Evolutionary conservation across 2,797 vertebrate genomes (phyloP).

Genomic region (Sebastes nivosus): DNA sequence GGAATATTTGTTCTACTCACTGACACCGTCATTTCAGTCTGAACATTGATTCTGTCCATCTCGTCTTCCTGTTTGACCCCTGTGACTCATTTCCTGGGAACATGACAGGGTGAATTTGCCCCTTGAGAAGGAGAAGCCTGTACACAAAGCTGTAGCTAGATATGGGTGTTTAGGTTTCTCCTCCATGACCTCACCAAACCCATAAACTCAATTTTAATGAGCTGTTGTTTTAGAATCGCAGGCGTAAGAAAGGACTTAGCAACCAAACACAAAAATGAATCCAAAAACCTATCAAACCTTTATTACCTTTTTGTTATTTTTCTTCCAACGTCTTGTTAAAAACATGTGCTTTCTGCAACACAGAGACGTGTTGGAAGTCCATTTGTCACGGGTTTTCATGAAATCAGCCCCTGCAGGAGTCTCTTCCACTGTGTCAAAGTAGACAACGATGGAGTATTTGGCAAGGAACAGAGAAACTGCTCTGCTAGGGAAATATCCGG

Average conservation of each 20-base stretch:
- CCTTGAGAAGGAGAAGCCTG: not conserved
- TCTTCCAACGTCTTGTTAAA: slow-evolving; percentile 3
- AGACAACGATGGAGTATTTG: slow-evolving; percentile 27
- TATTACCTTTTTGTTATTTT: not conserved
- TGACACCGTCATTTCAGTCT: slow-evolving; percentile 37
- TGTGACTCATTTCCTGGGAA: slow-evolving; percentile 65
- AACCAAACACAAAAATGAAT: not conserved
- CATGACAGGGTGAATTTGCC: slow-evolving; percentile 31
- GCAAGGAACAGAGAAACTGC: slow-evolving; percentile 29
- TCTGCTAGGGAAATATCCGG: slow-evolving; percentile 23
- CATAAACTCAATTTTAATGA: not conserved
- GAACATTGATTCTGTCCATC: slow-evolving; percentile 59
- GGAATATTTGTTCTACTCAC: slow-evolving; percentile 62
- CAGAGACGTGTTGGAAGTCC: slow-evolving; percentile 14
- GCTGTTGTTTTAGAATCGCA: not conserved
- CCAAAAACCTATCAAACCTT: slow-evolving; percentile 13
- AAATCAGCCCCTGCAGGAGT: slow-evolving; percentile 16
- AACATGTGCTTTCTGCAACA: slow-evolving; percentile 8
- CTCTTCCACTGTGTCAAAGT: slow-evolving; percentile 33
- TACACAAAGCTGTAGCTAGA: not conserved
- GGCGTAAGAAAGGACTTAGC: not conserved
- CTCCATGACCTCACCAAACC: slow-evolving; percentile 7
- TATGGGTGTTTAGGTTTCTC: slow-evolving; percentile 12
- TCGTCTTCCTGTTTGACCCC: slow-evolving; percentile 46
- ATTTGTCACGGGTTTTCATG: slow-evolving; percentile 44